These are phyloP conservation scores for Parnassius orleans DNA, from an alignment of 2,888 invertebrate species.

Conservation along the genomic window DNA sequence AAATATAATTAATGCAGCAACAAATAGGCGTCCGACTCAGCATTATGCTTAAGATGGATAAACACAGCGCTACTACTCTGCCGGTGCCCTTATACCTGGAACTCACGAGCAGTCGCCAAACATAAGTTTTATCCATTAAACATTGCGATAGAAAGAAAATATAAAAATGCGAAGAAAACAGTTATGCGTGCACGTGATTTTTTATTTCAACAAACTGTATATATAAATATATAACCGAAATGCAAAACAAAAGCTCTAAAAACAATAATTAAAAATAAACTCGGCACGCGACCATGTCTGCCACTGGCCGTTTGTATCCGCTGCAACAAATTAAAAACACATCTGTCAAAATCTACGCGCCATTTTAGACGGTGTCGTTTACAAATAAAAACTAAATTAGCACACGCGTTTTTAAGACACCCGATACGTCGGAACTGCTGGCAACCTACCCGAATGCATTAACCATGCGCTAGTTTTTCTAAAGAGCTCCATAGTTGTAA, in stretches of 20 bases:
- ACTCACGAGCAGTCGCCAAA: too few species aligned
- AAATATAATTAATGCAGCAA: too few species aligned
- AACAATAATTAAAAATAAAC: constrained; percentile 49
- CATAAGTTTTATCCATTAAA: too few species aligned
- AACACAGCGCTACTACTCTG: too few species aligned
- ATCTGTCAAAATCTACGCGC: constrained; percentile 30
- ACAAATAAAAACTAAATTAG: constrained; percentile 33
- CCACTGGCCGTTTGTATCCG: constrained; percentile 33
- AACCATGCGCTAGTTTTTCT: constrained; percentile 55
- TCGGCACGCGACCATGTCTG: constrained; percentile 67
- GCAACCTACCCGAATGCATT: constrained; percentile 41
- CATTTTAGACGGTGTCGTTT: constrained; percentile 29
- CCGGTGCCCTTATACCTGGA: too few species aligned
- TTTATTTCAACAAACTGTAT: too few species aligned
- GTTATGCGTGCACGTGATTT: background rate
- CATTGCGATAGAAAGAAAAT: too few species aligned
- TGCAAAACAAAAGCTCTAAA: constrained; percentile 42
- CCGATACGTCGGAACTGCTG: constrained; percentile 36
- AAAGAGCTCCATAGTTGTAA: constrained; percentile 53
- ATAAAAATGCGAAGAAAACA: background rate
- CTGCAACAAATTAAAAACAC: constrained; percentile 29
- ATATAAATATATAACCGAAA: too few species aligned
- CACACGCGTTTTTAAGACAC: constrained; percentile 31
- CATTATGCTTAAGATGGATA: too few species aligned
- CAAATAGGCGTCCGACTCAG: too few species aligned